Percentiles rank a stretch among this genome's conserved stretches.
These are phyloP conservation scores for Xenus cinereus DNA, from an alignment of 2,113 vertebrate genomes.

Conservation along the genomic window DNA sequence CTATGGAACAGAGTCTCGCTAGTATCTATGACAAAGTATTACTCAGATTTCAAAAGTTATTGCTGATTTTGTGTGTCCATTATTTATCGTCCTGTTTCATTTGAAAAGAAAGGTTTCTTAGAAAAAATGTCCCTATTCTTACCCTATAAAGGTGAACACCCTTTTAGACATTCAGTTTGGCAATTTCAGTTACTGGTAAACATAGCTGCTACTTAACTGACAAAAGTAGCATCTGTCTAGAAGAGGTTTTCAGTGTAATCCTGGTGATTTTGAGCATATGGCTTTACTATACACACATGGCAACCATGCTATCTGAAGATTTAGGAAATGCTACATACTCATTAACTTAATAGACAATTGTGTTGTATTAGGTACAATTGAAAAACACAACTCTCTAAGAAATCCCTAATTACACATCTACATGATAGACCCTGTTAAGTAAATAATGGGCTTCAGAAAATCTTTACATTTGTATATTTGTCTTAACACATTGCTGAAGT, in stretches of 20 bases:
- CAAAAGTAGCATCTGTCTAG: not conserved
- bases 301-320: constrained; percentile 8
- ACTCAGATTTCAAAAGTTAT: not conserved
- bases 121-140: not conserved
- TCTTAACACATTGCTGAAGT: not conserved
- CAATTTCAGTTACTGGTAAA: not conserved
- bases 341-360: constrained; percentile 64
- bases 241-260: not conserved
- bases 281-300: not conserved
- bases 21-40: not conserved
- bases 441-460: constrained; percentile 15
- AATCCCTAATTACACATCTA: constrained; percentile 38
- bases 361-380: not conserved
- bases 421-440: not conserved
- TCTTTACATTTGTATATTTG: not conserved
- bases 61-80: not conserved
- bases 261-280: not conserved
- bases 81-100: not conserved
- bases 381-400: constrained; percentile 31
- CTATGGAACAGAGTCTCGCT: not conserved
- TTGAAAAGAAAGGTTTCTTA: not conserved
- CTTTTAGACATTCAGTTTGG: not conserved
- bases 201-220: not conserved
- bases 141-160: not conserved
- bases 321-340: constrained; percentile 47